phyloP scores from a whole-genome alignment of 2,113 vertebrate species.

The Embiotoca jacksoni region DNA sequence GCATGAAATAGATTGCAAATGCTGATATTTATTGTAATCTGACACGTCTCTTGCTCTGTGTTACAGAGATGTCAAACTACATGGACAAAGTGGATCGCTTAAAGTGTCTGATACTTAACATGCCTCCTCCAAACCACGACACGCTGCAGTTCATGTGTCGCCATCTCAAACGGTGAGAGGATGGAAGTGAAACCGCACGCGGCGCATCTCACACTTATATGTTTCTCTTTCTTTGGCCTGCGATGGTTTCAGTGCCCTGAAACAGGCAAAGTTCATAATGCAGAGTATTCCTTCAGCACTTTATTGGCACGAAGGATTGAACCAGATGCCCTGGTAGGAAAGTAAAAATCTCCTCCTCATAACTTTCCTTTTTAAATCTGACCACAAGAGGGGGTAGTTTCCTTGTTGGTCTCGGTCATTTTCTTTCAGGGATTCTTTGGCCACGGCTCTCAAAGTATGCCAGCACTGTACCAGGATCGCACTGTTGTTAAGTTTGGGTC shows the following conservation, averaged over 20 bases:
- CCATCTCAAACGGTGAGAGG: slow-evolving; percentile 89
- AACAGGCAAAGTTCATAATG: slow-evolving; percentile 21
- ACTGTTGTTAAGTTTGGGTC: slow-evolving; percentile 76
- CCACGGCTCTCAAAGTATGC: slow-evolving; percentile 49
- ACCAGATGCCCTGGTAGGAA: slow-evolving; percentile 30
- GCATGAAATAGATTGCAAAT: background rate
- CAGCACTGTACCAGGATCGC: slow-evolving; percentile 63
- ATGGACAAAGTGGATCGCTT: slow-evolving; percentile 85
- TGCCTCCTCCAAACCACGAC: slow-evolving; percentile 88
- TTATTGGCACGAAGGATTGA: background rate
- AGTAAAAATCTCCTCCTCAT: slow-evolving; percentile 13
- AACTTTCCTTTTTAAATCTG: slow-evolving; percentile 9
- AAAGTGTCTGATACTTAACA: slow-evolving; percentile 84
- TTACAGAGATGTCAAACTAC: slow-evolving; percentile 86
- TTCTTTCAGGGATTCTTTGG: slow-evolving; percentile 51
- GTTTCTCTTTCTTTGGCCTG: background rate
- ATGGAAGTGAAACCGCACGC: background rate
- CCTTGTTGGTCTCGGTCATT: slow-evolving; percentile 20
- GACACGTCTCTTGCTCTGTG: slow-evolving; percentile 24
- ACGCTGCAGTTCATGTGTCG: slow-evolving; percentile 88
- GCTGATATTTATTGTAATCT: background rate
- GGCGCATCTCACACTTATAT: background rate
- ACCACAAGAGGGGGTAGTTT: slow-evolving; percentile 77
- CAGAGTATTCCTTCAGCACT: slow-evolving; percentile 3
- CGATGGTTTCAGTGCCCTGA: background rate